Percentiles rank a stretch among this genome's conserved stretches.
Evolutionary conservation across 1,140 invertebrate genomes (phyloP).

Genomic region (Tribolium madens): DNA sequence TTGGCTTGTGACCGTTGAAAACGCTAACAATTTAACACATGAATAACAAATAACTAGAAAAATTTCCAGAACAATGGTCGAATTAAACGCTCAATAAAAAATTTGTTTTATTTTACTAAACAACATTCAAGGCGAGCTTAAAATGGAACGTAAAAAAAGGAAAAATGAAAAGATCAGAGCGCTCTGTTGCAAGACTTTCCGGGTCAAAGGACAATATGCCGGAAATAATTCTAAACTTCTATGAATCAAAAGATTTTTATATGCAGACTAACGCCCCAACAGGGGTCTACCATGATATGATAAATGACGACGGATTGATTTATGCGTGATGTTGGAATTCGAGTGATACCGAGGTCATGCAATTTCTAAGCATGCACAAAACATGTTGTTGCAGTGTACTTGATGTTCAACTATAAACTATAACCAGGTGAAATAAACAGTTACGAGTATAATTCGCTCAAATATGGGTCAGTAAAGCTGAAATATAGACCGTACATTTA

Average conservation of each 20-base stretch:
- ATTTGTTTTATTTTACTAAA: conserved; percentile 4
- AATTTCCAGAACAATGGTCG: conserved; percentile 15
- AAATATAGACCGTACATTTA: neutral
- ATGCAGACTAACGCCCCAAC: conserved; percentile 25
- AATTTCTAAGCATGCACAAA: conserved; percentile 34
- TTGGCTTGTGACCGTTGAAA: too few relatives aligned
- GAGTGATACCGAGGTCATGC: conserved; percentile 49
- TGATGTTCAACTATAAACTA: neutral
- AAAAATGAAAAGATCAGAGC: neutral
- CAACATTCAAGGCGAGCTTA: conserved; percentile 1
- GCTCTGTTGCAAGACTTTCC: neutral
- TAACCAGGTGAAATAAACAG: neutral
- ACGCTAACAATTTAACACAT: conserved; percentile 32
- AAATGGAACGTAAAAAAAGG: neutral
- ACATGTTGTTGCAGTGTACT: neutral
- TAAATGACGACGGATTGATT: conserved; percentile 59
- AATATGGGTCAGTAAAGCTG: neutral
- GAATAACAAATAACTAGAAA: conserved; percentile 21
- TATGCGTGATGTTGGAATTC: conserved; percentile 58
- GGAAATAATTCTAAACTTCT: conserved; percentile 34
- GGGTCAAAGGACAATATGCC: conserved; percentile 48
- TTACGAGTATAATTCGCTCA: neutral
- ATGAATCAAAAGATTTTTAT: conserved; percentile 37
- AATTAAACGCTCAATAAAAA: conserved; percentile 26
- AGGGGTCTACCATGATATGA: conserved; percentile 50